Percentiles rank a stretch among this genome's conserved stretches.
These are phyloP conservation scores for Suricata suricatta DNA, from an alignment of 2,113 vertebrate genomes.

Conservation along the genomic window DNA sequence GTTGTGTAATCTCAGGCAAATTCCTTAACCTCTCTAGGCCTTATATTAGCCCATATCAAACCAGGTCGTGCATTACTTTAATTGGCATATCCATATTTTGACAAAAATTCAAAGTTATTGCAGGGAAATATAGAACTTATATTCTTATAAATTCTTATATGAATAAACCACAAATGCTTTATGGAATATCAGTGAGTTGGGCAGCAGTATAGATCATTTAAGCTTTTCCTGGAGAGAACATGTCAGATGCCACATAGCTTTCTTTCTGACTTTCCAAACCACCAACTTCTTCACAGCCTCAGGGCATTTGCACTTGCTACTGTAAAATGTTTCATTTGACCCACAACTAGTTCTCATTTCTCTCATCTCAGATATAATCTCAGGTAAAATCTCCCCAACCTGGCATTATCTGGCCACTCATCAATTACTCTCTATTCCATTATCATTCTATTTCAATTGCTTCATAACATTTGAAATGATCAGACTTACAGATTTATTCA, in stretches of 20 bases:
- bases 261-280: background rate
- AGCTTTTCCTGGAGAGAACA: background rate
- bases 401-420: background rate
- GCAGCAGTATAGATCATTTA: background rate
- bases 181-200: background rate
- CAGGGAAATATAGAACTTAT: background rate
- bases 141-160: background rate
- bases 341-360: background rate
- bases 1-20: background rate
- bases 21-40: background rate
- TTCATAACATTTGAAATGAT: conserved; percentile 14
- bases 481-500: background rate
- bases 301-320: background rate
- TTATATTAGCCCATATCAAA: background rate
- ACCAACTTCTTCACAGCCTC: background rate
- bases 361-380: background rate
- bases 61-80: background rate
- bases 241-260: background rate
- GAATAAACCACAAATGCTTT: background rate
- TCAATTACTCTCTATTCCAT: background rate
- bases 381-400: background rate
- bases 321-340: background rate
- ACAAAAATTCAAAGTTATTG: background rate
- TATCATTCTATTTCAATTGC: background rate
- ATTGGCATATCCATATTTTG: background rate